These are phyloP conservation scores for Eulemur albifrons DNA, from an alignment of 2,797 vertebrate genomes.

Conservation along the genomic window DNA sequence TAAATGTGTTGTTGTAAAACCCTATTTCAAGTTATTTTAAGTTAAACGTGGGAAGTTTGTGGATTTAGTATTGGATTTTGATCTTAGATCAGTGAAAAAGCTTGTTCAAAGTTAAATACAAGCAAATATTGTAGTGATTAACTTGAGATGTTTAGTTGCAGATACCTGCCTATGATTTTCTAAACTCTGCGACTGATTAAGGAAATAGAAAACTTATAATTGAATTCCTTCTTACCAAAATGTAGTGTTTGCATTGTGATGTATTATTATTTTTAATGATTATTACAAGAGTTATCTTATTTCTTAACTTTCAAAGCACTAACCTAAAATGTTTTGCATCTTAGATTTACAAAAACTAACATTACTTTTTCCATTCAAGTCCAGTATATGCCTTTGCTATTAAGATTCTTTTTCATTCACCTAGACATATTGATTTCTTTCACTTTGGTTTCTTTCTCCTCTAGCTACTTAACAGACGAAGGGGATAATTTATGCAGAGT, in stretches of 20 bases:
- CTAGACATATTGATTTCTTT: constrained; percentile 43
- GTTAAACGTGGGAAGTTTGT: constrained; percentile 2
- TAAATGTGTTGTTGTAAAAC: constrained; percentile 76
- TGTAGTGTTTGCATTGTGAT: constrained; percentile 63
- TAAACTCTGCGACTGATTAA: background rate
- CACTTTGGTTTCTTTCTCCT: constrained; percentile 36
- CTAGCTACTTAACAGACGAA: constrained; percentile 39
- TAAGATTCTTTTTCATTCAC: constrained; percentile 24
- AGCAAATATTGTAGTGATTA: background rate
- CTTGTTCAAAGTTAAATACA: background rate
- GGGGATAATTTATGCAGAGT: background rate
- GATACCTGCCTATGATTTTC: background rate
- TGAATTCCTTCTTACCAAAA: constrained; percentile 64
- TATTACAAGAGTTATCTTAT: constrained; percentile 68
- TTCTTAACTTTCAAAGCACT: constrained; percentile 72
- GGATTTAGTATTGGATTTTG: constrained; percentile 34
- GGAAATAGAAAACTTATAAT: constrained; percentile 69
- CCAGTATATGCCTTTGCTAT: background rate
- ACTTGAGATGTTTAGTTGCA: background rate
- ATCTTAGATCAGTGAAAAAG: background rate
- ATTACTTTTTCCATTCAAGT: constrained; percentile 23
- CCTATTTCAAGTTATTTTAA: constrained; percentile 71
- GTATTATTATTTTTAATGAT: constrained; percentile 73
- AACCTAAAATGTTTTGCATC: constrained; percentile 68
- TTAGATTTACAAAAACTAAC: constrained; percentile 30